Base-by-base conservation (phyloP, 2,888 invertebrate genomes). In the Cactoblastis cactorum region DNA sequence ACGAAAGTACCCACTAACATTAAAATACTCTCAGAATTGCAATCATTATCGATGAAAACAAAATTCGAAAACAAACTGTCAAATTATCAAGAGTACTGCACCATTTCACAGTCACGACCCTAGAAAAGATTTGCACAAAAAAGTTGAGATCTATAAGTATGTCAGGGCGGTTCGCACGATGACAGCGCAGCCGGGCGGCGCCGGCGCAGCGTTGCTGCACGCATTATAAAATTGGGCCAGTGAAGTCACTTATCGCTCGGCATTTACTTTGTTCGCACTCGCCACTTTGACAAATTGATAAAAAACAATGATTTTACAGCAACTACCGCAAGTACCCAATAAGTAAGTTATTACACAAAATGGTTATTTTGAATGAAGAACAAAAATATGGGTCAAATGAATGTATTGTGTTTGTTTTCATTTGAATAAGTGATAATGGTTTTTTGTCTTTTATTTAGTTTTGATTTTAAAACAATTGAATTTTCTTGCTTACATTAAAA, bases 91-190 rank as follows among this genome's bases (percentile, higher is more conserved):
- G 56, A 66, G 77, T 83, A 83, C 83, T 80, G 78, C 80, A 81
- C 79, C 78, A 86, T 82, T 85, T 80, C 83, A 80, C 77, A 78
- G 84, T 85, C 85, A 86, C 87, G 88, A 86, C 74, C 77, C 80
- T 72, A 72, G 64, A 62, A 71, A 65, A 73, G 74, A 77, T 79
- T 80, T 77, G 74, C 72, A 78, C 74, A 78, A 80, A 80, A 79
- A 81, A 74, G 69, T 71, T 59, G 62, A 71, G 72, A 55, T n/a
- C n/a, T n/a, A n/a, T 69, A 84, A 84, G 83, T 88, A 51, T 79
- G 85, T 71, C 86, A 80, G 74, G 71, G 76, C 74, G 71, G 85
- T 82, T 87, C 85, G 81, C 86, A 86, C 84, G 83, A 58, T 66
- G 63, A 43, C 57, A 51, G 32, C 45, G 52, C 48, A 1, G 41